Evolutionary conservation across 2,113 vertebrate species (phyloP), one percentile per base, ranked within the genome.

Genomic region (Taurulus bubalis): DNA sequence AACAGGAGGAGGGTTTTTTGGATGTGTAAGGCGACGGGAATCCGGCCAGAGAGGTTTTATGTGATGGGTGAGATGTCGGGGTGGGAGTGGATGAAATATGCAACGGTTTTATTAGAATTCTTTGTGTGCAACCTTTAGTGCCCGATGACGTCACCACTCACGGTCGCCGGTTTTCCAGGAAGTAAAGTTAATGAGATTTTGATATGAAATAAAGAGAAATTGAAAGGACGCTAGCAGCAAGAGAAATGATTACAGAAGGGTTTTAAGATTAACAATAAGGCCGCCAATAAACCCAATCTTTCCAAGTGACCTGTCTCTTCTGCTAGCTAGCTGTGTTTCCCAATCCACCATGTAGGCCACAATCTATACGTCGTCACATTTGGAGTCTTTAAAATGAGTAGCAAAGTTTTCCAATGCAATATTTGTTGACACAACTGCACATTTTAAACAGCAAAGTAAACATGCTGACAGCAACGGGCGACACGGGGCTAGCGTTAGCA

Each of bases 31-130:
- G 32, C 55, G n/a, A 30, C 0, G 24, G 67, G 79, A 80, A 42
- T n/a, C 38, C 38, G 55, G 74, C 84, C 82, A 82, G 69, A 76
- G 32, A 68, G 56, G 65, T 70, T 84, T 83, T 75, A 89, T 85
- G 84, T 69, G 77, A 59, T 49, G 70, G 68, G 32, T 64, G 64
- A 79, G 75, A 77, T 47, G 79, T 24, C 34, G 62, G 16, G 2
- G 38, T 11, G 45, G 74, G 73, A 72, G 47, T 64, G 72, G 71
- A 76, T 34, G 78, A 65, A 85, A 62, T 68, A 59, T 51, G 60
- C 66, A 67, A 88, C 62, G 53, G 49, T 83, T 90, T 88, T 80
- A 88, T 84, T 74, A 24, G 70, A 53, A 14, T 83, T 86, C 86
- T 85, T n/a, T 78, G 80, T 72, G 70, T 51, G 20, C 60, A 68